These are phyloP conservation scores for Aegithalos caudatus DNA, from an alignment of 2,113 vertebrate species.

Conservation along the genomic window DNA sequence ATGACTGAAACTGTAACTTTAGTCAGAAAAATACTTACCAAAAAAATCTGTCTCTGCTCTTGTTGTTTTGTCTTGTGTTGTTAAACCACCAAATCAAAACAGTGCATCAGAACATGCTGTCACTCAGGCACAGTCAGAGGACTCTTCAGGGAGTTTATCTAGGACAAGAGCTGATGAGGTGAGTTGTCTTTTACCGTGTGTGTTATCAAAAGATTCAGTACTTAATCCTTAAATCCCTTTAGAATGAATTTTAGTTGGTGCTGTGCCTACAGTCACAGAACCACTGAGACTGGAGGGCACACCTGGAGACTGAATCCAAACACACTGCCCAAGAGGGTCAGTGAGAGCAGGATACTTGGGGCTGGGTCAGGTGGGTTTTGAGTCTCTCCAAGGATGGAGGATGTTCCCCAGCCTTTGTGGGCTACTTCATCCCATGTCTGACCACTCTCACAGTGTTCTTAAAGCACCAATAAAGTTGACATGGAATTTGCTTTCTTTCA, in stretches of 20 bases:
- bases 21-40: not conserved
- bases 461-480: not conserved
- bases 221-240: not conserved
- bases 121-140: slow-evolving; percentile 64
- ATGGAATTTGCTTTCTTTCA: not conserved
- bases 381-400: not conserved
- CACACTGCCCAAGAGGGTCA: not conserved
- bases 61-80: not conserved
- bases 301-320: not conserved
- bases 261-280: not conserved
- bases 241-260: not conserved
- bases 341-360: not conserved
- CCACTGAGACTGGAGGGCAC: not conserved
- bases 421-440: not conserved
- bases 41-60: not conserved
- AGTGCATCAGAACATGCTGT: slow-evolving; percentile 66
- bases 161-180: slow-evolving; percentile 75
- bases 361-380: not conserved
- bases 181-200: not conserved
- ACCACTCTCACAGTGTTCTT: not conserved
- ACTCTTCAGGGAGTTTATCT: slow-evolving; percentile 62
- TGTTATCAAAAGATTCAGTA: not conserved
- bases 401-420: not conserved
- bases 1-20: not conserved
- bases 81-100: not conserved